Conservation (phyloP, 1,140 invertebrate genomes). For the Drosophila ohnishii region DNA sequence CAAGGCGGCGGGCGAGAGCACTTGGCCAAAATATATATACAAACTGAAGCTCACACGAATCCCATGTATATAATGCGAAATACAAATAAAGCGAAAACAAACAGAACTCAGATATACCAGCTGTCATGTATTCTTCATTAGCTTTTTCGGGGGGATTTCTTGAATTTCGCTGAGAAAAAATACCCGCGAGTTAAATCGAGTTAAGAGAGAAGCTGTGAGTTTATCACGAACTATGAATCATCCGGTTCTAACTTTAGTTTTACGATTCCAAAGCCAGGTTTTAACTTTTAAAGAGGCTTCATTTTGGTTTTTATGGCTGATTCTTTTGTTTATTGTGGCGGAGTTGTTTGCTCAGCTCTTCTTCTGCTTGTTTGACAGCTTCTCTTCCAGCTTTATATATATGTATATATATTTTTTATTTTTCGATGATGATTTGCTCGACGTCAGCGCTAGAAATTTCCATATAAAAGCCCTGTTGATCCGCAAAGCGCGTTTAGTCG, state of each 20-base stretch:
- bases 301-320: neutral
- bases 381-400: slow-evolving; percentile 42
- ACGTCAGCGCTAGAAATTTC: slow-evolving; percentile 71
- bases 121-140: slow-evolving; percentile 32
- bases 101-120: slow-evolving; percentile 46
- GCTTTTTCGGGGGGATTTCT: slow-evolving; percentile 30
- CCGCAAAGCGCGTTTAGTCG: slow-evolving; percentile 61
- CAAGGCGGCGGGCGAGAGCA: slow-evolving; percentile 19
- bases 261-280: slow-evolving; percentile 15
- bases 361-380: slow-evolving; percentile 44
- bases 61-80: slow-evolving; percentile 28
- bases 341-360: slow-evolving; percentile 24
- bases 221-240: slow-evolving; percentile 29
- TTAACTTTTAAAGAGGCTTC: slow-evolving; percentile 13
- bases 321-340: slow-evolving; percentile 43
- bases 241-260: slow-evolving; percentile 29
- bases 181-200: neutral
- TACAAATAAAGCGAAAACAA: slow-evolving; percentile 46
- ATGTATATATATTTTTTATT: neutral
- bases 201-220: slow-evolving; percentile 3
- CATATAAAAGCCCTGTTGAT: slow-evolving; percentile 64
- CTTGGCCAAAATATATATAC: slow-evolving; percentile 32
- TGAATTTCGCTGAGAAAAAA: slow-evolving; percentile 13
- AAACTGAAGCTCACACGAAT: slow-evolving; percentile 7
- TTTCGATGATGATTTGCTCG: slow-evolving; percentile 56